These are phyloP conservation scores for Hydropsyche tenuis DNA, from an alignment of 1,140 invertebrate species.

Conservation along the genomic window DNA sequence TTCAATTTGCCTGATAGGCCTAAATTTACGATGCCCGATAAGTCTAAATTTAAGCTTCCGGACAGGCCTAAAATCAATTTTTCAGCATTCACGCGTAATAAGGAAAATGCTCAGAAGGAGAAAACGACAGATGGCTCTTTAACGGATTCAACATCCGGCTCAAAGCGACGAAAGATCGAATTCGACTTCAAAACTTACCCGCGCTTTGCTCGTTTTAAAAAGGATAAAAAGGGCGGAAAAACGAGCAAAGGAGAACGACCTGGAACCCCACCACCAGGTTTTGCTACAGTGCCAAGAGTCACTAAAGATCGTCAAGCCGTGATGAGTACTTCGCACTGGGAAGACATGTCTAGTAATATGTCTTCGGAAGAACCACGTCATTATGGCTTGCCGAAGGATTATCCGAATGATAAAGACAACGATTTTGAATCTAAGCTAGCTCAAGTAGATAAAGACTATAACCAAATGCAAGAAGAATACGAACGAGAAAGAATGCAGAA, in stretches of 20 bases:
- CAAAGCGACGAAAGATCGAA: constrained; percentile 59
- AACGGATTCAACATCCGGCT: constrained; percentile 51
- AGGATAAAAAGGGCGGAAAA: constrained; percentile 63
- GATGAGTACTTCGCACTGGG: constrained; percentile 41
- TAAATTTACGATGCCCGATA: constrained; percentile 65
- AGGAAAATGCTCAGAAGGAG: constrained; percentile 50
- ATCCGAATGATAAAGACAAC: constrained; percentile 28
- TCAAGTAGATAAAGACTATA: constrained; percentile 48
- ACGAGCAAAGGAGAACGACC: constrained; percentile 61
- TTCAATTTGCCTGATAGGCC: constrained; percentile 64
- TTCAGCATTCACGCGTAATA: constrained; percentile 55
- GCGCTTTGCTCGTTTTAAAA: constrained; percentile 75
- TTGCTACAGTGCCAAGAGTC: constrained; percentile 53
- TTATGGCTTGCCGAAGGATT: constrained; percentile 38
- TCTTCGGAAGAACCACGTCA: constrained; percentile 42
- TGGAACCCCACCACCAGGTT: constrained; percentile 60
- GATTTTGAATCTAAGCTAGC: constrained; percentile 47
- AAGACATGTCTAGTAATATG: constrained; percentile 38
- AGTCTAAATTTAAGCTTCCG: constrained; percentile 67
- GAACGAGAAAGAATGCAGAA: constrained; percentile 44
- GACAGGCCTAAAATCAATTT: constrained; percentile 66
- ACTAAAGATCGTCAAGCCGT: constrained; percentile 52
- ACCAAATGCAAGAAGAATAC: constrained; percentile 49
- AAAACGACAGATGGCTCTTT: constrained; percentile 48
- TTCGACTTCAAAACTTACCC: constrained; percentile 81